A percentile compares a stretch with the other conserved stretches of the same genome.
Evolutionary conservation across 1,140 invertebrate genomes (phyloP).

Genomic region (Cotesia glomerata): DNA sequence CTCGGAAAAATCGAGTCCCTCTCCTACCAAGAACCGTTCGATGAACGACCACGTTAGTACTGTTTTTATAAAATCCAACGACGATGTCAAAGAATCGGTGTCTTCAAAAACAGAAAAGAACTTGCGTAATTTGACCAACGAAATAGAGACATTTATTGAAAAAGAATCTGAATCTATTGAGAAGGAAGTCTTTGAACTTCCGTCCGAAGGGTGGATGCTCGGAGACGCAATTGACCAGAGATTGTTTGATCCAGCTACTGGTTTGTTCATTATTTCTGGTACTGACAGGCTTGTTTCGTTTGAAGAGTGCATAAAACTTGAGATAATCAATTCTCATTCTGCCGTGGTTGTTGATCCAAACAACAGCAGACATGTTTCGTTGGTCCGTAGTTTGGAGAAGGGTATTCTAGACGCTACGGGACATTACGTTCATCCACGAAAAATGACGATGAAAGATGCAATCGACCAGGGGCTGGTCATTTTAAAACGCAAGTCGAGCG

Average conservation of each 20-base stretch:
- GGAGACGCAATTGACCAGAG: conserved; percentile 77
- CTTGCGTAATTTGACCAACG: conserved; percentile 44
- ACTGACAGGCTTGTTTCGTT: conserved; percentile 86
- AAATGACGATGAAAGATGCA: conserved; percentile 80
- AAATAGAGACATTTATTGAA: conserved; percentile 48
- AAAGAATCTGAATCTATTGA: conserved; percentile 46
- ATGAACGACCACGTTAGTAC: conserved; percentile 18
- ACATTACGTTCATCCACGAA: conserved; percentile 69
- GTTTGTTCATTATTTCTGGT: conserved; percentile 85
- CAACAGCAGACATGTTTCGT: conserved; percentile 72
- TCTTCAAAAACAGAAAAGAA: background rate
- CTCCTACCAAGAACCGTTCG: conserved; percentile 27
- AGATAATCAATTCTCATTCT: conserved; percentile 84
- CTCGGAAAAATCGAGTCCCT: conserved; percentile 17
- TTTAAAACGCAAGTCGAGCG: conserved; percentile 62
- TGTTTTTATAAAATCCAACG: background rate
- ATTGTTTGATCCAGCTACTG: conserved; percentile 80
- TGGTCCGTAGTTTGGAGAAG: conserved; percentile 79
- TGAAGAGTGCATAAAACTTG: conserved; percentile 83
- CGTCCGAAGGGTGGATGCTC: conserved; percentile 81
- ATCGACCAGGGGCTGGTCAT: conserved; percentile 73
- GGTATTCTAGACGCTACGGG: conserved; percentile 80
- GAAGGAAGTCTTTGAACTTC: conserved; percentile 74
- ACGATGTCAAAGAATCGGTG: background rate
- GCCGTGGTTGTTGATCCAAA: conserved; percentile 79